Evolutionary conservation across 1,140 invertebrate genomes (phyloP), one percentile per base, ranked within the genome.

Genomic region (Camponotus vicinus): DNA sequence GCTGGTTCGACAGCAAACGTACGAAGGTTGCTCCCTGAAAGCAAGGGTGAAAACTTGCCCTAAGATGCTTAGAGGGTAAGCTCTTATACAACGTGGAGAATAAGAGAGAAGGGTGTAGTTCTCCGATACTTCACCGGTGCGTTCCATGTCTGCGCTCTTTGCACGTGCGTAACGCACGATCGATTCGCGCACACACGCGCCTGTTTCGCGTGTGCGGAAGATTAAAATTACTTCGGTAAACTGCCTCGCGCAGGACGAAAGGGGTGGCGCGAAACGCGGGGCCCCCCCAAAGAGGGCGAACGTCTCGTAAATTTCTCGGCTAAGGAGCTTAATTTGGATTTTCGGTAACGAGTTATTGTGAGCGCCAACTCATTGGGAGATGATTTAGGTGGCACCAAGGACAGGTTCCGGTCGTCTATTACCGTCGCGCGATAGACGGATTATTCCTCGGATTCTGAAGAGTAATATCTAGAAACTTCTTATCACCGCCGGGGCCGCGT

Each of bases 241-340:
- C 93, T 93, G 91, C 78, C 73, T 18, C 78, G 84, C 84, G 82
- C 32, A 77, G 69, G 77, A 84, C 85, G 83, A 59, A 71, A 76
- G 63, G 86, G 82, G 49, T 32, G 70, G n/a, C 45, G 90, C 59
- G 49, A 70, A 69, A n/a, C 66, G 11, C 27, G 83, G 27, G 27
- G 27, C 27, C 37, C 49, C 11, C 32, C 3, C 57, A 59, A 71
- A 76, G 85, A 89, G 83, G 69, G 61, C 34, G 87, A 86, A 89
- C 85, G 93, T 94, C 93, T 93, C 92, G 93, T 93, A 95, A 95
- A 95, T 95, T 95, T 95, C 93, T 93, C 91, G 88, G 92, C 90
- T 95, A 95, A 95, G 95, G 87, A 95, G 95, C 95, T 95, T 95
- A 95, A 94, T 95, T 95, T 94, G 92, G 93, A 94, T 95, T 94